Conservation (phyloP, 2,888 invertebrate species). For the Watsonalla cultraria region DNA sequence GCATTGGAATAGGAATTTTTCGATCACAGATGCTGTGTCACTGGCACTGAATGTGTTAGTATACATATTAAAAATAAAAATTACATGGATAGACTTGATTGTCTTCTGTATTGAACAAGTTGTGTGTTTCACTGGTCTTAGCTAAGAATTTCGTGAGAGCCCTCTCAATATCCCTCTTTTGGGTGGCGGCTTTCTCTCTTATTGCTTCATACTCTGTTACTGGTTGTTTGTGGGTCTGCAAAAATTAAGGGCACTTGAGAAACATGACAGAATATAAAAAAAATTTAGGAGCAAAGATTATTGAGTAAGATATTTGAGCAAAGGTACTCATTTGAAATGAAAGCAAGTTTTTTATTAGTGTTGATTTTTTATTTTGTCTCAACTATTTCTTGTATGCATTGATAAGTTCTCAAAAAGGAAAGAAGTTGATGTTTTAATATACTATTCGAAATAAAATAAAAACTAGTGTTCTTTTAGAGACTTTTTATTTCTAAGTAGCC, state of each 20-base stretch:
- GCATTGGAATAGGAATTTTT: not conserved
- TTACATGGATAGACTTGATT: constrained; percentile 92
- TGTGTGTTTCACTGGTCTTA: constrained; percentile 94
- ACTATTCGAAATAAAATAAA: too few species aligned
- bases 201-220: constrained; percentile 98
- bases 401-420: too few species aligned
- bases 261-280: not conserved
- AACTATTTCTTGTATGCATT: too few species aligned
- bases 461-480: too few species aligned
- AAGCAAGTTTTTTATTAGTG: too few species aligned
- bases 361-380: too few species aligned
- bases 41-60: too few species aligned
- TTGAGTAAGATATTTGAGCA: too few species aligned
- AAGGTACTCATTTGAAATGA: too few species aligned
- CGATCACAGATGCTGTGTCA: not conserved
- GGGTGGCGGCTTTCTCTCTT: constrained; percentile 94
- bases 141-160: constrained; percentile 96
- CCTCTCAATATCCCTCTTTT: constrained; percentile 95
- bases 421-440: too few species aligned
- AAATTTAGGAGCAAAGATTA: not conserved
- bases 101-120: constrained; percentile 93
- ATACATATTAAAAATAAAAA: constrained; percentile 33
- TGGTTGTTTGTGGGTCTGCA: constrained; percentile 95
- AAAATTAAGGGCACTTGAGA: constrained; percentile 8
- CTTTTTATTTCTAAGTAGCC: too few species aligned